Percentiles rank a stretch among this genome's conserved stretches.
These are phyloP conservation scores for Andrena haemorrhoa DNA, from an alignment of 2,888 invertebrate genomes.

Conservation along the genomic window DNA sequence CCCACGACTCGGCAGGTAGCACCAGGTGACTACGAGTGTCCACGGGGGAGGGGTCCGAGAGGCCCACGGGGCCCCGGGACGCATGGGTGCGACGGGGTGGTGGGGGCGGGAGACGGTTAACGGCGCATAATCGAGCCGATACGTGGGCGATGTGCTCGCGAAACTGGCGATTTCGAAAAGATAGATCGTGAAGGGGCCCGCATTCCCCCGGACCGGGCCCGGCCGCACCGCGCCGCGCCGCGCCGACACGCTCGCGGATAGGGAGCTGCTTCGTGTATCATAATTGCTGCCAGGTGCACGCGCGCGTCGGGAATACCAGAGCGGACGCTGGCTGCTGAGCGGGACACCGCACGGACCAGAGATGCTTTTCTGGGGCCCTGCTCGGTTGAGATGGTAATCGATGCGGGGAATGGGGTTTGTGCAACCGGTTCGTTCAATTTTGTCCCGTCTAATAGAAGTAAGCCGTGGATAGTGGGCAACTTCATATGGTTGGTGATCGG, in stretches of 20 bases:
- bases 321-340: not conserved
- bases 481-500: no score
- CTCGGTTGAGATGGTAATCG: not conserved
- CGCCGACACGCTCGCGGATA: slow-evolving; percentile 42
- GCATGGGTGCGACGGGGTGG: not conserved
- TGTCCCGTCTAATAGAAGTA: no score
- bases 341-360: not conserved
- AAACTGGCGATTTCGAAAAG: slow-evolving; percentile 67
- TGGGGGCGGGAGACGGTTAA: slow-evolving; percentile 45
- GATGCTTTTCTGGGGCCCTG: not conserved
- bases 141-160: slow-evolving; percentile 66
- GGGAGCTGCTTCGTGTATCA: slow-evolving; percentile 58
- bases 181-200: slow-evolving; percentile 38
- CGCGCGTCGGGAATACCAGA: slow-evolving; percentile 37
- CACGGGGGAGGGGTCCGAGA: not conserved
- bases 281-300: slow-evolving; percentile 65
- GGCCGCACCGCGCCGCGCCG: not conserved
- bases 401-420: not conserved
- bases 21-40: slow-evolving; percentile 23
- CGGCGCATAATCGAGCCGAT: slow-evolving; percentile 62
- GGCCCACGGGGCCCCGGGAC: not conserved
- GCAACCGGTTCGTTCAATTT: not conserved
- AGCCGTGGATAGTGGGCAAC: no score
- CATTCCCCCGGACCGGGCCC: slow-evolving; percentile 39
- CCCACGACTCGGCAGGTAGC: slow-evolving; percentile 70